These are phyloP conservation scores for Netelia melanura DNA, from an alignment of 2,888 invertebrate genomes.

Conservation along the genomic window DNA sequence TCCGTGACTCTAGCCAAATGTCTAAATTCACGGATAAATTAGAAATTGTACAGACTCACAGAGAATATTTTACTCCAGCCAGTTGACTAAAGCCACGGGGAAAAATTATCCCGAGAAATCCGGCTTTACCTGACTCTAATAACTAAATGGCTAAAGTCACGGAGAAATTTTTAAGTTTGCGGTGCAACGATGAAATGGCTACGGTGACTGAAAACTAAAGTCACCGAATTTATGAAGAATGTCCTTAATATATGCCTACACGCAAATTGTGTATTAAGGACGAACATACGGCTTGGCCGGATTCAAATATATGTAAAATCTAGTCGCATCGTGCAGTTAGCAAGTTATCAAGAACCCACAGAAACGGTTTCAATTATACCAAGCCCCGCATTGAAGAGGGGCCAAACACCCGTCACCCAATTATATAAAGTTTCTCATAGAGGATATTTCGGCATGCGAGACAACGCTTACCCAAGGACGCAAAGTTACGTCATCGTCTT, in stretches of 20 bases:
- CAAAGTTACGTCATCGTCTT: not conserved
- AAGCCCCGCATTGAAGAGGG: conserved; percentile 2
- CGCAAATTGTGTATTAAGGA: not conserved
- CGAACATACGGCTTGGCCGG: not conserved
- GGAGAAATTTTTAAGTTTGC: too few species aligned
- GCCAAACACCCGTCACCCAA: conserved; percentile 21
- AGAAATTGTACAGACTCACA: too few species aligned
- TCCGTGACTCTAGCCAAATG: too few species aligned
- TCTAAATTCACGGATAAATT: too few species aligned
- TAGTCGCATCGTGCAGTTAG: not conserved
- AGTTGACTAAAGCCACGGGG: too few species aligned
- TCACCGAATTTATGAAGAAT: too few species aligned
- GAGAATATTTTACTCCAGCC: too few species aligned
- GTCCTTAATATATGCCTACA: not conserved
- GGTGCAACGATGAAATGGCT: not conserved
- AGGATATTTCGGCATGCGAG: not conserved
- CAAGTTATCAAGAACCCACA: conserved; percentile 3
- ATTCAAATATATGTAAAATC: conserved; percentile 6
- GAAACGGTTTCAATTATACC: conserved; percentile 15
- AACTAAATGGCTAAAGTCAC: too few species aligned
- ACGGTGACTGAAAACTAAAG: too few species aligned
- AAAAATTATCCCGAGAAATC: too few species aligned
- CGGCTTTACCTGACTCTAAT: too few species aligned
- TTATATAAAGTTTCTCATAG: not conserved
- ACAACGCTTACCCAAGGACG: conserved; percentile 3